Percentiles rank a stretch among this genome's conserved stretches.
Evolutionary conservation across 2,797 vertebrate genomes (phyloP).

Genomic region (Zalophus californianus): DNA sequence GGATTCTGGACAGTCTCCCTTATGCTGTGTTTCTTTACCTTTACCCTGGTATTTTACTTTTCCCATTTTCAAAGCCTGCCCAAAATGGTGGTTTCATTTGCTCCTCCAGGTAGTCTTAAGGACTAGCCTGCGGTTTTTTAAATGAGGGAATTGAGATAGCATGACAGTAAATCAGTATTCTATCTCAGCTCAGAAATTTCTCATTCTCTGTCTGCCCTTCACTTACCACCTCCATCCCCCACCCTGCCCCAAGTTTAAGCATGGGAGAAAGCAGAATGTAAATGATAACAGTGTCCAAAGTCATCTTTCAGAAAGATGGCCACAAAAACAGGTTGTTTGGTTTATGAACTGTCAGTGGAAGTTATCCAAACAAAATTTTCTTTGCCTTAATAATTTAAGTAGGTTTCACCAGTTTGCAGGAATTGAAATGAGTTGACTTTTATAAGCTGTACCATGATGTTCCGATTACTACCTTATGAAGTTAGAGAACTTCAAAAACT

Average conservation of each 20-base stretch:
- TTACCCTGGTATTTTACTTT: neutral
- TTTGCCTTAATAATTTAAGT: neutral
- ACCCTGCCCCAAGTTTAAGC: neutral
- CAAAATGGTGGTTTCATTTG: slow-evolving; percentile 23
- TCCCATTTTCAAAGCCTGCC: neutral
- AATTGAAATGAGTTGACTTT: neutral
- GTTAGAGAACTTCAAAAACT: neutral
- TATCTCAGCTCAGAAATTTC: neutral
- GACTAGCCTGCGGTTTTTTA: neutral
- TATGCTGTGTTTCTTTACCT: neutral
- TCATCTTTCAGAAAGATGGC: neutral
- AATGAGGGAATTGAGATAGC: neutral
- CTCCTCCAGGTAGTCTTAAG: neutral
- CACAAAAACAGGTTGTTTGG: neutral
- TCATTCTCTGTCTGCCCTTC: neutral
- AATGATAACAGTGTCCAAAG: neutral
- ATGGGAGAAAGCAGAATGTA: neutral
- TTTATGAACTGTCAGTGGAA: neutral
- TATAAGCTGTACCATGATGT: neutral
- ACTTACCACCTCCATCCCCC: accelerated
- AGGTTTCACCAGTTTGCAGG: neutral
- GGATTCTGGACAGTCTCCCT: neutral
- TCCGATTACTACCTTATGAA: slow-evolving; percentile 34
- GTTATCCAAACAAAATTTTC: neutral
- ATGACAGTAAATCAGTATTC: neutral